Evolutionary conservation across 2,888 invertebrate species (phyloP).

Genomic region (Drosophila buzzatii): DNA sequence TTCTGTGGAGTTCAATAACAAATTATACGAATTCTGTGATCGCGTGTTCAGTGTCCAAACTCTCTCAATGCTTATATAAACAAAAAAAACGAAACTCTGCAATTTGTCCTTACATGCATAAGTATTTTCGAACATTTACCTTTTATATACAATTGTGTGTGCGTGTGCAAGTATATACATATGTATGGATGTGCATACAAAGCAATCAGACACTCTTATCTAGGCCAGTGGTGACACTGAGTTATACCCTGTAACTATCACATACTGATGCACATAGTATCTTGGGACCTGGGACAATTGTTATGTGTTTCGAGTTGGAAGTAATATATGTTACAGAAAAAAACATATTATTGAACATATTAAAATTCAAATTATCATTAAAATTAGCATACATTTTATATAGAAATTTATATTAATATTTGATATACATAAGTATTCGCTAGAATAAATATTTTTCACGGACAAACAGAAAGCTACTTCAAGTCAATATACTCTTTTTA

Average conservation of each 20-base stretch:
- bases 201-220: constrained; percentile 5
- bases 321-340: not conserved
- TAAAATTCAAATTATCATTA: too few relatives aligned
- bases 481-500: not conserved
- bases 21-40: constrained; percentile 42
- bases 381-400: not conserved
- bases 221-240: constrained; percentile 1
- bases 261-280: not conserved
- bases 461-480: not conserved
- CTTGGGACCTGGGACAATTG: not conserved
- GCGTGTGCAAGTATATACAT: not conserved
- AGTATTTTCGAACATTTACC: constrained; percentile 4
- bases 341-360: not conserved
- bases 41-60: constrained; percentile 60
- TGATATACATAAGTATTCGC: not conserved
- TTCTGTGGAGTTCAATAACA: constrained; percentile 39
- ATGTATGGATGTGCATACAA: not conserved
- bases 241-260: not conserved
- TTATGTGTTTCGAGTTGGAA: not conserved
- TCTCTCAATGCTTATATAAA: constrained; percentile 22
- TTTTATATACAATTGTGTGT: constrained; percentile 5
- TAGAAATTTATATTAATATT: not conserved
- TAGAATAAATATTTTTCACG: not conserved
- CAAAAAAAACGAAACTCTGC: constrained; percentile 3
- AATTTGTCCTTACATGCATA: constrained; percentile 19